phyloP scores from a whole-genome alignment of 2,113 vertebrate species.

The Thinocorus orbignyianus region DNA sequence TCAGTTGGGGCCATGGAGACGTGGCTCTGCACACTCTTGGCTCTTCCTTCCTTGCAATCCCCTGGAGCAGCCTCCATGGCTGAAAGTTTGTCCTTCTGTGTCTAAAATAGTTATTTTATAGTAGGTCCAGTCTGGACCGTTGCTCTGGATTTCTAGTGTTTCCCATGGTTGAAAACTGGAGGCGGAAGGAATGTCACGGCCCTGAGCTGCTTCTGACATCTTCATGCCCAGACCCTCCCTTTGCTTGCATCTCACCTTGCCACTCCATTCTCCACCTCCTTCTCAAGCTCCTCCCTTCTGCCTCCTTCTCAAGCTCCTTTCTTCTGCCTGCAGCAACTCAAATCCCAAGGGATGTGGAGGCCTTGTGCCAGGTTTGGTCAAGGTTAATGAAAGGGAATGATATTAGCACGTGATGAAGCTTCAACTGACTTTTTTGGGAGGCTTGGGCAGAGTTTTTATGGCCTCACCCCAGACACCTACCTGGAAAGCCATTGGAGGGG shows the following conservation, averaged over 20 bases:
- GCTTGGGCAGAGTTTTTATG: background rate
- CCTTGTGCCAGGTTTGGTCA: background rate
- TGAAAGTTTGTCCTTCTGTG: background rate
- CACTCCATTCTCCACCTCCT: background rate
- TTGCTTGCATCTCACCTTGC: background rate
- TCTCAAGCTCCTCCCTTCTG: background rate
- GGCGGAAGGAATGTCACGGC: accelerated
- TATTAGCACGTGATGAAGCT: background rate
- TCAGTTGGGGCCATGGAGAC: accelerated
- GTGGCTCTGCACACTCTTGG: accelerated
- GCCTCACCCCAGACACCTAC: background rate
- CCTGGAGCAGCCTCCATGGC: background rate
- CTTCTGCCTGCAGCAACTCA: background rate
- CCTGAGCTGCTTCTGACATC: too few species aligned
- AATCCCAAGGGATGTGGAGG: background rate
- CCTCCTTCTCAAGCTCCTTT: background rate
- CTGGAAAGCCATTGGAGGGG: background rate
- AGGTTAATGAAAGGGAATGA: background rate
- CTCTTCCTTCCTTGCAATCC: background rate
- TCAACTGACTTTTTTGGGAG: background rate
- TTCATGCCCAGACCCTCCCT: accelerated
- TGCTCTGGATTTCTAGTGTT: background rate
- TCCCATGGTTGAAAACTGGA: background rate
- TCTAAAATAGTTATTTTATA: background rate
- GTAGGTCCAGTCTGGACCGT: background rate